These are phyloP conservation scores for Conopomorpha cramerella DNA, from an alignment of 1,140 invertebrate species.

Conservation along the genomic window DNA sequence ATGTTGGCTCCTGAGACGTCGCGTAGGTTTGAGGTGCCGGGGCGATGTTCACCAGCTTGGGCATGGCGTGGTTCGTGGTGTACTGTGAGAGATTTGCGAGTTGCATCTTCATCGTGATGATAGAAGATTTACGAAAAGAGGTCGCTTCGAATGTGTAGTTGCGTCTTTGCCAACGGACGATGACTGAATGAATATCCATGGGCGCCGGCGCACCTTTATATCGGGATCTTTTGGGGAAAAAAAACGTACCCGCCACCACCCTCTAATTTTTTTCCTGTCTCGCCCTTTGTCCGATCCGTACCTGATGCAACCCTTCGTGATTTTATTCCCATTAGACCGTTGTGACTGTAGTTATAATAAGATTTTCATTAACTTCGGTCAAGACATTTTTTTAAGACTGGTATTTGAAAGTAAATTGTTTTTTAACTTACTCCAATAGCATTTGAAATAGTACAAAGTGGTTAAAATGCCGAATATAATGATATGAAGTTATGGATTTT, in stretches of 20 bases:
- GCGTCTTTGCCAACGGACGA: conserved; percentile 10
- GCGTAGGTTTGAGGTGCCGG: conserved; percentile 37
- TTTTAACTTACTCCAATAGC: too few species aligned
- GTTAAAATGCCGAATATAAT: too few species aligned
- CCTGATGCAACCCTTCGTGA: conserved; percentile 32
- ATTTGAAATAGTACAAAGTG: too few species aligned
- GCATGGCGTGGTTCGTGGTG: conserved; percentile 16
- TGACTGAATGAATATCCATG: conserved; percentile 31
- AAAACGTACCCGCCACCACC: conserved; percentile 36
- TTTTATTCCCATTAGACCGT: too few species aligned
- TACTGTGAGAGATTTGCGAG: conserved; percentile 15
- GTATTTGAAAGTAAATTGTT: too few species aligned
- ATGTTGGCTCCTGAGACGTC: conserved; percentile 21
- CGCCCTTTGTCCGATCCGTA: conserved; percentile 29
- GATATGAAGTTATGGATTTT: too few species aligned
- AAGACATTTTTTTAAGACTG: too few species aligned
- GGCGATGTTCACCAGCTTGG: conserved; percentile 52
- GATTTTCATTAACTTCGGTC: too few species aligned
- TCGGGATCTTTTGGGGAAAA: conserved; percentile 32
- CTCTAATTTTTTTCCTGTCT: conserved; percentile 12
- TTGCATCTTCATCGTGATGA: conserved; percentile 15
- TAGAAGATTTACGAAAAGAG: conserved; percentile 4
- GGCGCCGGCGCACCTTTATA: conserved; percentile 25
- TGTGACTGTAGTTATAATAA: too few species aligned
- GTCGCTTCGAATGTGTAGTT: too few species aligned